Conservation (phyloP, 2,797 vertebrate species). For the Rhinogobio ventralis region DNA sequence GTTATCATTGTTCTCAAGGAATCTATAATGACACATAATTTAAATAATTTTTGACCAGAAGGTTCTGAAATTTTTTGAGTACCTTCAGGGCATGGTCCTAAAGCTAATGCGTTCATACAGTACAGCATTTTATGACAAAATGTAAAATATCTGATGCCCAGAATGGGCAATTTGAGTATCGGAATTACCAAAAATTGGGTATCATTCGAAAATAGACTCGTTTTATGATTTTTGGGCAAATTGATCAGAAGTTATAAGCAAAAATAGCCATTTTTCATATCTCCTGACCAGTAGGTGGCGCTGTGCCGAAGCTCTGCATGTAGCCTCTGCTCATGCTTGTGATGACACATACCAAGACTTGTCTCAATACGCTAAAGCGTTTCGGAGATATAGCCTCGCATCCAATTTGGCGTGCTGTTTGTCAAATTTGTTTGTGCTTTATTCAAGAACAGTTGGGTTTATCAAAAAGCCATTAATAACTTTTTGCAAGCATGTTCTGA, state of each 20-base stretch:
- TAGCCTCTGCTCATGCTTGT: background rate
- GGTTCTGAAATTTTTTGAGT: background rate
- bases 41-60: background rate
- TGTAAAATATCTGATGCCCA: background rate
- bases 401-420: background rate
- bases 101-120: background rate
- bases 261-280: background rate
- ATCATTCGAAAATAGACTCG: background rate
- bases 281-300: background rate
- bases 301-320: background rate
- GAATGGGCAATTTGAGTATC: background rate
- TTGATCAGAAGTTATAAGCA: background rate
- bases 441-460: background rate
- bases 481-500: background rate
- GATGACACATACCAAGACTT: background rate
- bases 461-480: background rate
- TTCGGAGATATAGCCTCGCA: background rate
- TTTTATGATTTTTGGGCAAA: too few species aligned
- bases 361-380: background rate
- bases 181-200: too few species aligned
- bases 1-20: background rate
- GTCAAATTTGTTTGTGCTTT: background rate
- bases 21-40: background rate
- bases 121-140: background rate
- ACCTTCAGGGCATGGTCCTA: too few species aligned